These are phyloP conservation scores for Streptopelia turtur DNA, from an alignment of 2,797 vertebrate genomes.

Conservation along the genomic window DNA sequence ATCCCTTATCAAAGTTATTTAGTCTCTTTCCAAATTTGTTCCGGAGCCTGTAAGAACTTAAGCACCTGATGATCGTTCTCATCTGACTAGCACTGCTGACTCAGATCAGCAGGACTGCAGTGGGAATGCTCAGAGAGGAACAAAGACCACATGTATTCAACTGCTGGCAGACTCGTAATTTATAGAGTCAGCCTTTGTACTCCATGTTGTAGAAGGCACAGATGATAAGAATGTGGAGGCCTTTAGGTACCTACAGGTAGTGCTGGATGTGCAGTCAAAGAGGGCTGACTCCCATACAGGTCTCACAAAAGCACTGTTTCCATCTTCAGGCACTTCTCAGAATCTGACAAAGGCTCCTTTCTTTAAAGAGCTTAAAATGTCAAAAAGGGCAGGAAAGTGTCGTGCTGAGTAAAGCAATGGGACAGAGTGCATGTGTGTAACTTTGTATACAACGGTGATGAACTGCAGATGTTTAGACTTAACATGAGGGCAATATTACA, in stretches of 20 bases:
- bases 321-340: background rate
- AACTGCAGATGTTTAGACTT: background rate
- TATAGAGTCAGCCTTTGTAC: background rate
- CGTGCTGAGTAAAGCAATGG: background rate
- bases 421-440: background rate
- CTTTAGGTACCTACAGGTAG: background rate
- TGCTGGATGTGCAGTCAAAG: background rate
- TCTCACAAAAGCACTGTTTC: background rate
- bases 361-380: background rate
- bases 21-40: background rate
- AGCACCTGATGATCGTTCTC: background rate
- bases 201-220: background rate
- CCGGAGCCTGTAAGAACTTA: background rate
- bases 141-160: background rate
- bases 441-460: background rate
- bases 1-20: background rate
- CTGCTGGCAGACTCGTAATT: background rate
- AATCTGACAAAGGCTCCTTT: background rate
- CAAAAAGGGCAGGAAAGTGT: background rate
- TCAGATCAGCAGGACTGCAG: background rate
- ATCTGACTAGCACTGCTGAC: background rate
- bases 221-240: background rate
- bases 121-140: background rate
- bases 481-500: background rate
- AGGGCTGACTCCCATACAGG: rapidly evolving